These are phyloP conservation scores for Solea solea DNA, from an alignment of 2,113 vertebrate species.

Conservation along the genomic window DNA sequence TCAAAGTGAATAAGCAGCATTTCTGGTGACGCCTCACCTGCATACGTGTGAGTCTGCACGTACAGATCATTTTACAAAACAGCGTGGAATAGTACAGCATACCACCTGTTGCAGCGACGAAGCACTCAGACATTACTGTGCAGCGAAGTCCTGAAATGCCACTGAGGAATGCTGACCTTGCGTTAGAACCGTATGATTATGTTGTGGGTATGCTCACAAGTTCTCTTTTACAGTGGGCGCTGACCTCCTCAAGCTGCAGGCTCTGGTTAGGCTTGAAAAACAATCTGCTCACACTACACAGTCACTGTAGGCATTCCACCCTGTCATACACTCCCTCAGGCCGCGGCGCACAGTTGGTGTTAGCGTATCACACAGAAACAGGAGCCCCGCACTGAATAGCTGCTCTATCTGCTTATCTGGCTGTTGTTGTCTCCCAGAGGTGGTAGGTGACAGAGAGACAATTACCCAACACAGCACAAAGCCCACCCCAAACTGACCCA, in stretches of 20 bases:
- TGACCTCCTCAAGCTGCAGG: constrained; percentile 42
- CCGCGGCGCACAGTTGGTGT: constrained; percentile 18
- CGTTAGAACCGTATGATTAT: constrained; percentile 28
- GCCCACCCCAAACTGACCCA: constrained; percentile 19
- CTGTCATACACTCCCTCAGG: constrained; percentile 19
- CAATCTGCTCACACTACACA: constrained; percentile 52
- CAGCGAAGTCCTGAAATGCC: constrained; percentile 39
- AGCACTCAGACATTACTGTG: constrained; percentile 25
- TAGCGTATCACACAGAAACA: constrained; percentile 49
- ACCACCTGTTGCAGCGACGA: constrained; percentile 52
- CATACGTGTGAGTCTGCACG: too few species aligned
- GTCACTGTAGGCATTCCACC: constrained; percentile 31
- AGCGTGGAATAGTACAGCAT: constrained; percentile 26
- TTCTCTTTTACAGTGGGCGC: constrained; percentile 38
- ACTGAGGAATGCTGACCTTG: constrained; percentile 41
- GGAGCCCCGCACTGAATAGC: constrained; percentile 31
- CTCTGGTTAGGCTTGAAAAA: constrained; percentile 50
- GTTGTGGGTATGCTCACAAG: constrained; percentile 29
- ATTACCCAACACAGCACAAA: constrained; percentile 55
- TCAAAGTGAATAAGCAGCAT: too few species aligned
- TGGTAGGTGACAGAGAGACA: constrained; percentile 69
- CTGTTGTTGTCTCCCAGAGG: constrained; percentile 56
- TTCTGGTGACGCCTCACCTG: too few species aligned
- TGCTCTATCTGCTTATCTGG: constrained; percentile 48
- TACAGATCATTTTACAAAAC: constrained; percentile 28